Evolutionary conservation across 2,797 vertebrate genomes (phyloP).

Genomic region (Percopsis omiscomaycus): DNA sequence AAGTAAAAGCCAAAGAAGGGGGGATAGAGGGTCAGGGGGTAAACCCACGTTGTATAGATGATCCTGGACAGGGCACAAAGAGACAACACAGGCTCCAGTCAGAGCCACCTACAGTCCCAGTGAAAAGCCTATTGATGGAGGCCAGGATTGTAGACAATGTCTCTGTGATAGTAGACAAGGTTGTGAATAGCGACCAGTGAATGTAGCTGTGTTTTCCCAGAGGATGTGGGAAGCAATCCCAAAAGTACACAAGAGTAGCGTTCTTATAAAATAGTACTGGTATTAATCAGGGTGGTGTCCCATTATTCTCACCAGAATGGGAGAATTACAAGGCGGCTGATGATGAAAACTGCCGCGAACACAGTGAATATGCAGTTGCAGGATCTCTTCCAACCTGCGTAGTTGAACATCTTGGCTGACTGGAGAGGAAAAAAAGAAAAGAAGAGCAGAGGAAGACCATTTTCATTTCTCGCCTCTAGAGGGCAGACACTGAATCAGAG

Average conservation of each 20-base stretch:
- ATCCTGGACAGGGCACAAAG: slow-evolving; percentile 79
- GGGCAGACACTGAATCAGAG: slow-evolving; percentile 47
- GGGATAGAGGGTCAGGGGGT: slow-evolving; percentile 83
- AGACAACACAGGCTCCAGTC: slow-evolving; percentile 63
- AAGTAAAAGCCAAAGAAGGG: slow-evolving; percentile 94
- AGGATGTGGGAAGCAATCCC: background rate
- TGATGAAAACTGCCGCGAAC: slow-evolving; percentile 89
- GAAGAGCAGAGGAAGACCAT: slow-evolving; percentile 1
- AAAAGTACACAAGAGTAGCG: background rate
- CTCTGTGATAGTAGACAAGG: slow-evolving; percentile 1
- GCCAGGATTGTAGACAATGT: slow-evolving; percentile 40
- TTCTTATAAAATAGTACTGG: background rate
- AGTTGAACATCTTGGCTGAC: slow-evolving; percentile 99
- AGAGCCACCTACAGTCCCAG: slow-evolving; percentile 54
- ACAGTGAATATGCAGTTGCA: slow-evolving; percentile 91
- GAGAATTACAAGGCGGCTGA: slow-evolving; percentile 89
- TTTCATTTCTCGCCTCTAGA: slow-evolving; percentile 45
- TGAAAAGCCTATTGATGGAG: slow-evolving; percentile 54
- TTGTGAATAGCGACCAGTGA: background rate
- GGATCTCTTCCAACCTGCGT: slow-evolving; percentile 91
- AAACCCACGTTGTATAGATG: slow-evolving; percentile 85
- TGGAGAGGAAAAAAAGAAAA: slow-evolving; percentile 34
- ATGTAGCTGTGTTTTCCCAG: background rate
- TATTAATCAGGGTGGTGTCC: background rate
- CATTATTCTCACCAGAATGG: slow-evolving; percentile 88